Conservation (phyloP, 2,888 invertebrate species). For the Leptarthrus brevirostris region DNA sequence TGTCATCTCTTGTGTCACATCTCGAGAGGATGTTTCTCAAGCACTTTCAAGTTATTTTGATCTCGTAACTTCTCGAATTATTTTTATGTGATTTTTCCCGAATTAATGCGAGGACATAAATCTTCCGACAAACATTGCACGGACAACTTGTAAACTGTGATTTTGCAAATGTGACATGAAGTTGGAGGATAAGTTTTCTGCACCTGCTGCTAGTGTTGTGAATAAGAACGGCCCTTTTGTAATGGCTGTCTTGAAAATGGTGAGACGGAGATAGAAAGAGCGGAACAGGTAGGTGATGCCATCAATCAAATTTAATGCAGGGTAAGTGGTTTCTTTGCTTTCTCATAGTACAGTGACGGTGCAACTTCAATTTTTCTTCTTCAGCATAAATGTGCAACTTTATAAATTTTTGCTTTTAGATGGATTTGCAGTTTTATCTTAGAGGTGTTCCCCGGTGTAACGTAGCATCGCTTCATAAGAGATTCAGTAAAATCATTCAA, state of each 20-base stretch:
- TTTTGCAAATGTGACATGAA: background rate
- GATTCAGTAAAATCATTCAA: too few species aligned
- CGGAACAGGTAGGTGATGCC: background rate
- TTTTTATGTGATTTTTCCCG: background rate
- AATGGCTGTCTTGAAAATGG: background rate
- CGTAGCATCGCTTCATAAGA: too few species aligned
- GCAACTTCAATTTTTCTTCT: too few species aligned
- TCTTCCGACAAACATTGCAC: background rate
- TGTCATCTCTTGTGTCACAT: background rate
- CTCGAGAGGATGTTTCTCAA: background rate
- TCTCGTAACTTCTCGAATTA: background rate
- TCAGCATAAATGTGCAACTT: too few species aligned
- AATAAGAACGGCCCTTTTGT: background rate
- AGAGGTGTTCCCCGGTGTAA: too few species aligned
- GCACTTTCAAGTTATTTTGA: background rate
- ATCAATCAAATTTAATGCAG: background rate
- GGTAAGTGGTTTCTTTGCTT: background rate
- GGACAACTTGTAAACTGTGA: background rate
- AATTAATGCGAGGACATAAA: background rate
- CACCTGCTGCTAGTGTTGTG: constrained; percentile 3
- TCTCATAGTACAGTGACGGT: too few species aligned
- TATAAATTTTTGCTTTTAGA: too few species aligned
- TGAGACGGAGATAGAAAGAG: background rate
- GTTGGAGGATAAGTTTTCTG: background rate
- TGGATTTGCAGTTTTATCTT: too few species aligned